Conservation (phyloP, 2,888 invertebrate genomes). For the Andricus quercusramuli region DNA sequence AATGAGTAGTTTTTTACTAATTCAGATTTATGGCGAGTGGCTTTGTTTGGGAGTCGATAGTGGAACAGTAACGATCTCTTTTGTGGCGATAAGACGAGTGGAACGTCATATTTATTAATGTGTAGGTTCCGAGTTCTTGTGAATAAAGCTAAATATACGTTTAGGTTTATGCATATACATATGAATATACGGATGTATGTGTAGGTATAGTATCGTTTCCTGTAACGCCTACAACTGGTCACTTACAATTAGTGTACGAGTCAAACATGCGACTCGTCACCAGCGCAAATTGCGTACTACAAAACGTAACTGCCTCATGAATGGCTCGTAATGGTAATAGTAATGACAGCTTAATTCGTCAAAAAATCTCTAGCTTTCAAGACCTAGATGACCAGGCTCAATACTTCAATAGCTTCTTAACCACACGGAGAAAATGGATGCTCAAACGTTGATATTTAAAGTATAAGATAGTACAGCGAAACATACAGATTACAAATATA, state of each 20-base stretch:
- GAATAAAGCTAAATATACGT: neutral
- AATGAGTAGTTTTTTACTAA: too few relatives aligned
- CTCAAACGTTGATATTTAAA: too few relatives aligned
- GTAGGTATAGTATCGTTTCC: constrained; percentile 57
- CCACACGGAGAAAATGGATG: neutral
- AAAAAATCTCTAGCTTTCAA: constrained; percentile 29
- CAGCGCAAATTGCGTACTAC: constrained; percentile 57
- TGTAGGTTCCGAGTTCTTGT: neutral
- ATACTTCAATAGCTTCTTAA: neutral
- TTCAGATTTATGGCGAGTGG: too few relatives aligned
- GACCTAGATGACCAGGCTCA: neutral
- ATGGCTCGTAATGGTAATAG: constrained; percentile 56
- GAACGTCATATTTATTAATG: too few relatives aligned
- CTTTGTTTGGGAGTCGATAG: too few relatives aligned
- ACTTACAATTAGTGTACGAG: constrained; percentile 54
- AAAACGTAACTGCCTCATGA: constrained; percentile 52
- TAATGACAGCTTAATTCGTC: constrained; percentile 55
- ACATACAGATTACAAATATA: too few relatives aligned
- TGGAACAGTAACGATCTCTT: too few relatives aligned
- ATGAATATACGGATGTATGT: too few relatives aligned
- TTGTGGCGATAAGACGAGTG: too few relatives aligned
- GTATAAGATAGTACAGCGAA: too few relatives aligned
- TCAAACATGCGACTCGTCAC: constrained; percentile 53
- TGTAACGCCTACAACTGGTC: constrained; percentile 60
- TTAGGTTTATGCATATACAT: neutral